Base-by-base conservation (phyloP, 2,113 vertebrate species). In the Actinemys pallida region DNA sequence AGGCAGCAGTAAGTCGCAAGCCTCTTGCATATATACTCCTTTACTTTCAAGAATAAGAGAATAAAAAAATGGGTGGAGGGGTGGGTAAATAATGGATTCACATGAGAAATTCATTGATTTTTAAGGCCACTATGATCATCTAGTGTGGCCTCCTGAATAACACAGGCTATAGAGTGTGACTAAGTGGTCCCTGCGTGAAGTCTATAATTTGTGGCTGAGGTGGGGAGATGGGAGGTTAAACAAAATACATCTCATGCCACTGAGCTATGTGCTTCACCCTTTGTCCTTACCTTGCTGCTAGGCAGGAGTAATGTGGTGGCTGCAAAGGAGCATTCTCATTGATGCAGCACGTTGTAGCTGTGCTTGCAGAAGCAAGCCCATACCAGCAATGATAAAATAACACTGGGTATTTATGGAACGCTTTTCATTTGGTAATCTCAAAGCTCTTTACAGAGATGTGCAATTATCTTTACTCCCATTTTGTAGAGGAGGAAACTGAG, bases 61-160 rank as follows among this genome's bases (percentile, higher is more conserved):
- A 81, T 87, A 10, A 56, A 20, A 56, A 17, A n/a, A n/a, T 4
- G 52, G n/a, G 22, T 75, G 39, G 20, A 42, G 39, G 35, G n/a
- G 10, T 56, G 19, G 14, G 31, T 39, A n/a, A 83, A 53, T 72
- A 59, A 49, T 92, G 39, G 19, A 14, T 0, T 0, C 56, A 8
- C 50, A 76, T 80, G 53, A 87, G 14, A 0, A 1, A 47, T 24
- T 47, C 11, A 78, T 78, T 47, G 42, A 25, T 45, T 76, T 45
- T 45, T 42, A 25, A 45, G 42, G 75, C 75, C 65, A 69, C 65
- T 39, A 47, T 47, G 6, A 76, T 76, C 11, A 42, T 42, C 75
- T 47, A 5, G 10, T 16, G 6, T 76, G 39, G 11, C 39, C 24
- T 45, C 42, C 11, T 76, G 42, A 42, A 42, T 45, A 78, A 78